Conservation (phyloP, 2,797 vertebrate species). For the Arctocebus calabarensis region DNA sequence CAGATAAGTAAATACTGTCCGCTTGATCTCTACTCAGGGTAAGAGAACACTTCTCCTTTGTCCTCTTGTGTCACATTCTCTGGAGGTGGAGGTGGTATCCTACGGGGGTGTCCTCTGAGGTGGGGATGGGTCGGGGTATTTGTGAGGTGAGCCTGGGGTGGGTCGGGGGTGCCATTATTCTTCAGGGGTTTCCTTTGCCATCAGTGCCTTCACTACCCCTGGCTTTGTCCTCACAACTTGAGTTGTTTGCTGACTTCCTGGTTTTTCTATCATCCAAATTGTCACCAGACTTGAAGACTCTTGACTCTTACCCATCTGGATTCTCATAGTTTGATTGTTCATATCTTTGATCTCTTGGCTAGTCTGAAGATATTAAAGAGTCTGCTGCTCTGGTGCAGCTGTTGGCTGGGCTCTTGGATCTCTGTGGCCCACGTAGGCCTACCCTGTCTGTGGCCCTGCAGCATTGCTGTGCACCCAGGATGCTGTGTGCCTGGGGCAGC, state of each 20-base stretch:
- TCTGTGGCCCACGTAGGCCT: background rate
- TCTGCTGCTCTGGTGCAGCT: background rate
- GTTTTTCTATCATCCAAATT: background rate
- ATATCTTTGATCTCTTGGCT: background rate
- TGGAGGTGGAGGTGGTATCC: background rate
- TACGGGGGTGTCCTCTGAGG: background rate
- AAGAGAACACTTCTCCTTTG: constrained; percentile 77
- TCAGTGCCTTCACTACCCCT: fast-evolving
- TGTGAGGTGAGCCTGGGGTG: background rate
- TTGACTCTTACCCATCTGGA: background rate
- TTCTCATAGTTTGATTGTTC: background rate
- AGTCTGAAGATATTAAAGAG: background rate
- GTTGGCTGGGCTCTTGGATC: too few relatives aligned
- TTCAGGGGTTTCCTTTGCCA: background rate
- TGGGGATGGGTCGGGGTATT: background rate
- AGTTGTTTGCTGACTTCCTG: background rate
- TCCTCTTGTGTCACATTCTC: background rate
- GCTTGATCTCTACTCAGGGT: constrained; percentile 99
- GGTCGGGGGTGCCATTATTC: background rate
- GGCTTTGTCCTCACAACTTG: background rate
- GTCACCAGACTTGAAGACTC: background rate
- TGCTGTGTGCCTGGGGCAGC: background rate
- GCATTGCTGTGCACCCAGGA: background rate
- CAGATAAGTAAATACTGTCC: constrained; percentile 97
- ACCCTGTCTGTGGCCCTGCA: background rate